phyloP scores from a whole-genome alignment of 2,888 invertebrate genomes.

The Labia minor region DNA sequence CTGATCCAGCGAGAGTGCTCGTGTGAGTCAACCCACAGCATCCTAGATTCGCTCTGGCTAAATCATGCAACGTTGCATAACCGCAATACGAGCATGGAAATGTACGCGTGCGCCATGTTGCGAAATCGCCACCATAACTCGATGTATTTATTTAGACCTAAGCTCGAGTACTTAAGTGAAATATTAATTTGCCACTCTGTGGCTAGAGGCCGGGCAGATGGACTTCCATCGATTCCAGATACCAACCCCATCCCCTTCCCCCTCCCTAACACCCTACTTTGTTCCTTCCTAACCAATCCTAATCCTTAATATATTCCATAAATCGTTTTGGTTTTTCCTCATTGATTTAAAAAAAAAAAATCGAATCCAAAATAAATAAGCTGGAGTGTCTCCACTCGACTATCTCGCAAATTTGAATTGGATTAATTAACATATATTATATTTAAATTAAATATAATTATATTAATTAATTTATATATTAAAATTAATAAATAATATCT shows the following conservation, averaged over 20 bases:
- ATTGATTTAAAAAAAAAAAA: too few relatives aligned
- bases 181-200: neutral
- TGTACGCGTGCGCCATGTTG: conserved; percentile 1
- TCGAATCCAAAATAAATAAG: too few relatives aligned
- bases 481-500: too few relatives aligned
- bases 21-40: conserved; percentile 13
- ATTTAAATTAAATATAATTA: too few relatives aligned
- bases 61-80: conserved; percentile 13
- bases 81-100: conserved; percentile 13
- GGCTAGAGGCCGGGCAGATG: conserved; percentile 7
- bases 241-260: neutral
- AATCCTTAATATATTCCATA: neutral
- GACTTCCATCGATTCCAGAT: neutral
- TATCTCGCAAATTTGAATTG: too few relatives aligned
- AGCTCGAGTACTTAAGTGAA: neutral
- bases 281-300: neutral
- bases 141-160: neutral
- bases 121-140: neutral
- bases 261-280: neutral
- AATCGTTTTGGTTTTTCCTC: neutral
- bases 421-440: too few relatives aligned
- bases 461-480: too few relatives aligned
- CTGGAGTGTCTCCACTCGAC: too few relatives aligned
- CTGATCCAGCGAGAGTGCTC: neutral
- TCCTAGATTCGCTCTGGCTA: conserved; percentile 8